These are phyloP conservation scores for Drosophila seclusa DNA, from an alignment of 2,888 invertebrate species.

Conservation along the genomic window DNA sequence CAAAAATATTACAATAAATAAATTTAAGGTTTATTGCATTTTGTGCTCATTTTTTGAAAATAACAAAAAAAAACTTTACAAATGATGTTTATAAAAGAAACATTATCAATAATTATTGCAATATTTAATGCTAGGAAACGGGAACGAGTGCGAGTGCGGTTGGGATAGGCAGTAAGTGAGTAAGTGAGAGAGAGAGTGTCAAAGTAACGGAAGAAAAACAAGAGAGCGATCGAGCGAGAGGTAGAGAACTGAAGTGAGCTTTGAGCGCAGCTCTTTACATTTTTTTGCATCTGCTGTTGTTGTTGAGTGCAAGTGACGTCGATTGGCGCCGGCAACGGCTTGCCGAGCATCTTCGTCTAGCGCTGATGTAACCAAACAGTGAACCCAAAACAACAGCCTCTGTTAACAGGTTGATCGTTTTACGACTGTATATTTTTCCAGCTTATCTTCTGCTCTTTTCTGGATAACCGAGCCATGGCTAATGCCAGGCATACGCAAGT, in stretches of 20 bases:
- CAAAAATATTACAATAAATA: slow-evolving; percentile 72
- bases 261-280: slow-evolving; percentile 53
- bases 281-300: not conserved
- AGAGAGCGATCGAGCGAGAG: slow-evolving; percentile 1
- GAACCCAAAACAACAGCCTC: slow-evolving; percentile 22
- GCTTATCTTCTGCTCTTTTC: slow-evolving; percentile 22
- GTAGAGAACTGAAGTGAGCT: slow-evolving; percentile 20
- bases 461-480: slow-evolving; percentile 19
- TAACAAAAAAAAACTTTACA: slow-evolving; percentile 52
- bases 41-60: slow-evolving; percentile 54
- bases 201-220: slow-evolving; percentile 1
- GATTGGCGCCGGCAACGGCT: slow-evolving; percentile 33
- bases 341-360: slow-evolving; percentile 68
- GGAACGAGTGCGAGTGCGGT: slow-evolving; percentile 20
- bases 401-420: slow-evolving; percentile 51
- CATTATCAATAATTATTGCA: slow-evolving; percentile 42
- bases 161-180: slow-evolving; percentile 13
- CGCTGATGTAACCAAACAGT: slow-evolving; percentile 53
- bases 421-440: slow-evolving; percentile 31
- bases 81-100: slow-evolving; percentile 29
- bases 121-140: slow-evolving; percentile 33
- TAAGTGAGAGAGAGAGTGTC: not conserved
- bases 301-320: slow-evolving; percentile 41
- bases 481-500: not conserved
- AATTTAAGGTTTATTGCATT: slow-evolving; percentile 75